phyloP scores from a whole-genome alignment of 2,888 invertebrate genomes.

The Hydropsyche betteni region DNA sequence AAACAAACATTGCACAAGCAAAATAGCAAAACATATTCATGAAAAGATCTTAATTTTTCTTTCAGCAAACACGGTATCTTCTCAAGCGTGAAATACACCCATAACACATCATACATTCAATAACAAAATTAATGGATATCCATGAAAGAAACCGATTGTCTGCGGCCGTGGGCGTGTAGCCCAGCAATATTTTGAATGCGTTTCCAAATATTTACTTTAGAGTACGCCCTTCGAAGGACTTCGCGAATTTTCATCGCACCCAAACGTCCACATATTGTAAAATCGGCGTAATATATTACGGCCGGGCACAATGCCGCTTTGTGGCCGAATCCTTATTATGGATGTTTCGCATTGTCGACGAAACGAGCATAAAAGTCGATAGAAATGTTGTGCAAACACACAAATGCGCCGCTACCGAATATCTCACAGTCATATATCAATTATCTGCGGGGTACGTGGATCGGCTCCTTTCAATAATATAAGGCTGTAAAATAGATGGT shows the following conservation, averaged over 20 bases:
- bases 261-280: not conserved
- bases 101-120: no score
- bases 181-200: conserved; percentile 38
- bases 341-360: conserved; percentile 47
- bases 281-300: conserved; percentile 9
- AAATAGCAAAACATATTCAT: no score
- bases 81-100: no score
- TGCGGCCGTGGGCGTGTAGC: conserved; percentile 47
- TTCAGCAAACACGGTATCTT: no score
- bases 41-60: no score
- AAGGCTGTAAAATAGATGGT: no score
- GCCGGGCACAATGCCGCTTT: conserved; percentile 23
- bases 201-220: conserved; percentile 50
- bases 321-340: conserved; percentile 47
- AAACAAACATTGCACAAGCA: no score
- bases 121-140: conserved; percentile 46
- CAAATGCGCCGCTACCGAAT: conserved; percentile 49
- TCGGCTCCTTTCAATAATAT: no score
- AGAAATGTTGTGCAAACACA: conserved; percentile 51
- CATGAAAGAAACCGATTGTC: conserved; percentile 42
- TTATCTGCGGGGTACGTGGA: no score
- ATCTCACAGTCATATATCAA: conserved; percentile 12
- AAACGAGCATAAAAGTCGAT: conserved; percentile 34
- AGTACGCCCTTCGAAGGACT: conserved; percentile 15
- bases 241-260: conserved; percentile 21